These are phyloP conservation scores for Henricia sp. DNA, from an alignment of 53 echinoderm and acorn worm genomes.

Conservation along the genomic window DNA sequence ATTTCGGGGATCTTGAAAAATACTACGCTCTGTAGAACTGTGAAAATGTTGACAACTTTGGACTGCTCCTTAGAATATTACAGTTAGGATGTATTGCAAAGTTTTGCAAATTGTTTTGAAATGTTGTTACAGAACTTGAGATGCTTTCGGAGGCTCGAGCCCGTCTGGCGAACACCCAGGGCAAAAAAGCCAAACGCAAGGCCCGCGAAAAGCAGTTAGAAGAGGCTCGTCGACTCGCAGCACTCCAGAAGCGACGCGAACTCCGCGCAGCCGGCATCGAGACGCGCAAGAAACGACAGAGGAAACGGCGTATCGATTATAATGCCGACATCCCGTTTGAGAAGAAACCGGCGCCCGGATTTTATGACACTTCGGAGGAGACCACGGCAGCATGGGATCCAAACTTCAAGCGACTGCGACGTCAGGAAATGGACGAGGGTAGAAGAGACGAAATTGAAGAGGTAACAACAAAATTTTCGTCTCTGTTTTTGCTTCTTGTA, in stretches of 20 bases:
- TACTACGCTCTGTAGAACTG: no score
- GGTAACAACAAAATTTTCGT: no score
- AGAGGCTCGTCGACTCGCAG: slow-evolving; percentile 92
- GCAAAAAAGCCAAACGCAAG: slow-evolving; percentile 99
- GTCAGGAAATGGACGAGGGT: slow-evolving; percentile 84
- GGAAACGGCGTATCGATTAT: slow-evolving; percentile 96
- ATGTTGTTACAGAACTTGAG: slow-evolving; percentile 80
- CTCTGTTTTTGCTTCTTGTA: no score
- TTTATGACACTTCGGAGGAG: slow-evolving; percentile 85
- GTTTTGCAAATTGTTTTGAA: background rate
- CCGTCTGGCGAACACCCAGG: slow-evolving; percentile 99
- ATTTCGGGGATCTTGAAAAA: no score
- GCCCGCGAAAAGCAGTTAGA: slow-evolving; percentile 97
- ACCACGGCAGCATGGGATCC: slow-evolving; percentile 72
- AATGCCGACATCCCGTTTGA: slow-evolving; percentile 99
- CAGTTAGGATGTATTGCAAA: no score
- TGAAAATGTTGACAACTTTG: no score
- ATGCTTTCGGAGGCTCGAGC: slow-evolving; percentile 99
- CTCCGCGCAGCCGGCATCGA: slow-evolving; percentile 97
- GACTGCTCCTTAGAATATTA: no score
- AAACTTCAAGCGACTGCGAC: slow-evolving; percentile 91
- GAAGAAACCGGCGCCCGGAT: slow-evolving; percentile 96
- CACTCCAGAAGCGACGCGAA: slow-evolving; percentile 93
- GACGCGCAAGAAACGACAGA: slow-evolving; percentile 84
- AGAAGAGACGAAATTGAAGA: slow-evolving; percentile 93